phyloP scores from a whole-genome alignment of 2,113 vertebrate species.

The Polypterus senegalus region DNA sequence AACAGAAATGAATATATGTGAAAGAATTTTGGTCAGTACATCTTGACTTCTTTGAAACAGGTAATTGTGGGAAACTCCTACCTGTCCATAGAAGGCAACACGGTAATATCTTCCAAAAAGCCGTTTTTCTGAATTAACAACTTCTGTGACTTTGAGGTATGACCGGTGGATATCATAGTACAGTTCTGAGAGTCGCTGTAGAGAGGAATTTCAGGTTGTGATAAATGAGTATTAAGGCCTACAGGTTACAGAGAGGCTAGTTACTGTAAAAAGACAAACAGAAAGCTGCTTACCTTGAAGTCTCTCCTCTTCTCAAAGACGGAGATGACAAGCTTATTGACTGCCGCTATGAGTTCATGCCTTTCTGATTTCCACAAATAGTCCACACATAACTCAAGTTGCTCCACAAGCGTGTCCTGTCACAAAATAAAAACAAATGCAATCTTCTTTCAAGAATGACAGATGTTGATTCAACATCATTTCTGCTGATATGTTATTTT shows the following conservation, averaged over 20 bases:
- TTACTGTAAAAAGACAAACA: no score
- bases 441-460: background rate
- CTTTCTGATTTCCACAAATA: conserved; percentile 95
- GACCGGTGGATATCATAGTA: conserved; percentile 97
- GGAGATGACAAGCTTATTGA: conserved; percentile 91
- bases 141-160: conserved; percentile 90
- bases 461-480: no score
- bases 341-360: conserved; percentile 87
- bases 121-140: conserved; percentile 87
- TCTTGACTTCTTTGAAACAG: no score
- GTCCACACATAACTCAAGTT: conserved; percentile 86
- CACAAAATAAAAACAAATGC: conserved; percentile 15
- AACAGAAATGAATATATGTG: background rate
- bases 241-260: no score
- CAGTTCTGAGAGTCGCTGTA: conserved; percentile 79
- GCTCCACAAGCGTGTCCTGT: conserved; percentile 85
- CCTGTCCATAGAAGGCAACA: conserved; percentile 94
- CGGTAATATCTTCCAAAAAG: conserved; percentile 93
- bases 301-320: conserved; percentile 94
- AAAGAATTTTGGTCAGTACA: background rate
- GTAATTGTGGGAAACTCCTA: conserved; percentile 31
- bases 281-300: conserved; percentile 65
- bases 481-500: no score
- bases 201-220: background rate
- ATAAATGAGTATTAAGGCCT: no score